Evolutionary conservation across 1,140 invertebrate genomes (phyloP), one percentile per base, ranked within the genome.

Genomic region (Agraylea sexmaculata): DNA sequence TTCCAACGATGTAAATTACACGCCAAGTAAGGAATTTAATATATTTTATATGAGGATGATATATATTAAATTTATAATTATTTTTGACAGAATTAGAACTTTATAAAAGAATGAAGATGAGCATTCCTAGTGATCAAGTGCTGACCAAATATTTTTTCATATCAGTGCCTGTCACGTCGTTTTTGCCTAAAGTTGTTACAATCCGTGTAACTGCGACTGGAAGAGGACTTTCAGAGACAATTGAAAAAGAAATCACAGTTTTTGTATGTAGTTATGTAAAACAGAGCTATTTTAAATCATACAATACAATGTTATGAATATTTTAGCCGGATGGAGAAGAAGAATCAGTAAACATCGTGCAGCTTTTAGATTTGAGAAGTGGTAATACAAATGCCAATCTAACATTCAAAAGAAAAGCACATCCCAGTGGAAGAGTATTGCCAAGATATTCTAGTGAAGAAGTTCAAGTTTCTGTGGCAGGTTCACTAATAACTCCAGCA

Each of bases 1-100:
- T 31, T 59, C 71, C 44, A 71, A 68, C 56, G 59, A 69, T 44
- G 48, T 74, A 31, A 54, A 69, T 43, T 58, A 68, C 11, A 52
- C 57, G 11, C 56, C 67, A 46, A 64, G 63, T 72, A 52, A 59
- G 57, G 43, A 37, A 36, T 22, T 20, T 25, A 15, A 20, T 32
- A 33, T 21, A 25, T 37, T 21, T 12, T 22, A 21, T 13, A n/a
- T 15, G 20, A 23, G 19, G 18, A 12, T 4, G 15, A 17, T 22
- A 15, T 16, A 22, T 19, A 15, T 16, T 31, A 22, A 29, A 19
- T 37, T 4, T 7, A 7, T 19, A 39, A 18, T 11, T 13, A 4
- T 30, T 44, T 37, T 25, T 33, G 38, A 4, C 51, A 68, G 64
- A 61, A 44, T 60, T 64, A 45, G 65, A 68, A 37, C 43, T 59